Percentiles rank a stretch among this genome's conserved stretches.
Conservation (phyloP, 2,888 invertebrate species). For the Heliconius hortense region DNA sequence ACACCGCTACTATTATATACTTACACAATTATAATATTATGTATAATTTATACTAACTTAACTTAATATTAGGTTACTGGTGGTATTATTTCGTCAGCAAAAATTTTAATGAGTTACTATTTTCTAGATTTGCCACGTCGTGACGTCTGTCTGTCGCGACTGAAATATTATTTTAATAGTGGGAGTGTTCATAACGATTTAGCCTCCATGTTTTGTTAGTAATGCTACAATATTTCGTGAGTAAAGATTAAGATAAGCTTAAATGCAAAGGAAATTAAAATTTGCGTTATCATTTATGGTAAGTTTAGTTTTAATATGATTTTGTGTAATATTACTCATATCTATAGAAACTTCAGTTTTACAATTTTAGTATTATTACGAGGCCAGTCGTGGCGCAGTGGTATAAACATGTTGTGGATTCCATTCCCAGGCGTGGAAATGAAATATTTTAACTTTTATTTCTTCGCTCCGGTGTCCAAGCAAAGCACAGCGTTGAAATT, state of each 20-base stretch:
- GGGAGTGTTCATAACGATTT: slow-evolving; percentile 55
- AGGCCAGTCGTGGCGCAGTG: too few species aligned
- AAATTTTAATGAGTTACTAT: slow-evolving; percentile 32
- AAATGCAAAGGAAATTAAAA: slow-evolving; percentile 50
- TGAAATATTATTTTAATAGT: slow-evolving; percentile 58
- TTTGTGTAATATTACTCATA: slow-evolving; percentile 21
- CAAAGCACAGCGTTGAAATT: too few species aligned
- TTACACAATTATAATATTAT: neutral
- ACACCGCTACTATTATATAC: too few species aligned
- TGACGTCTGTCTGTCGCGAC: slow-evolving; percentile 56
- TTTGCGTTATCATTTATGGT: slow-evolving; percentile 35
- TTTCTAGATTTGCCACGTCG: slow-evolving; percentile 48
- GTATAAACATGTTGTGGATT: too few species aligned
- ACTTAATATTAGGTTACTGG: neutral
- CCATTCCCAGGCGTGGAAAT: too few species aligned
- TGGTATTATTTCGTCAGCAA: slow-evolving; percentile 2
- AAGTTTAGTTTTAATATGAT: slow-evolving; percentile 26
- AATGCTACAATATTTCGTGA: slow-evolving; percentile 59
- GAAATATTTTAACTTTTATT: too few species aligned
- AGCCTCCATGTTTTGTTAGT: slow-evolving; percentile 46
- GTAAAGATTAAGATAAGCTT: slow-evolving; percentile 63
- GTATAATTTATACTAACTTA: neutral
- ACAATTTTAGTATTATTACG: slow-evolving; percentile 28
- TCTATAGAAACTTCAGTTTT: slow-evolving; percentile 18
- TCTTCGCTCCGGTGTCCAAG: too few species aligned